Conservation (phyloP, 1,140 invertebrate genomes). For the Penaeus chinensis region DNA sequence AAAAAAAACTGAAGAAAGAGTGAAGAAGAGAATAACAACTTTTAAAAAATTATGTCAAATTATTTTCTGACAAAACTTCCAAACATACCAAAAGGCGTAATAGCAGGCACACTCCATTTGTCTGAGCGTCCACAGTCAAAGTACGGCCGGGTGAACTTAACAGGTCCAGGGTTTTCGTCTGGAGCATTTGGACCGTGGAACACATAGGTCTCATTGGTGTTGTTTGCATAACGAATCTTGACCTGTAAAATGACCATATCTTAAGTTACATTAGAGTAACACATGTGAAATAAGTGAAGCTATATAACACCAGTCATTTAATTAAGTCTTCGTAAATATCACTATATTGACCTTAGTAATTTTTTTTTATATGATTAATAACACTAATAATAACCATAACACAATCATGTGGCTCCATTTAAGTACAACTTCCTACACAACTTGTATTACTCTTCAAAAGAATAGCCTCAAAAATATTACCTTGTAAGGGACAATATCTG, state of each 20-base stretch:
- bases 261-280: too few relatives aligned
- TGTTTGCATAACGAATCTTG: conserved; percentile 92
- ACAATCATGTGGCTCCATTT: too few relatives aligned
- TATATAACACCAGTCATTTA: too few relatives aligned
- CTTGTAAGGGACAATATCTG: too few relatives aligned
- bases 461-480: too few relatives aligned
- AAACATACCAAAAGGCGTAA: conserved; percentile 81
- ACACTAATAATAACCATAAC: too few relatives aligned
- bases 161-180: conserved; percentile 88
- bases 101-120: conserved; percentile 94
- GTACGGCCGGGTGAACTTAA: conserved; percentile 93
- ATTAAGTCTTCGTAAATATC: too few relatives aligned
- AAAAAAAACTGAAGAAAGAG: neutral
- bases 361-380: too few relatives aligned
- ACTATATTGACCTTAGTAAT: too few relatives aligned
- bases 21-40: neutral
- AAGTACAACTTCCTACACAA: too few relatives aligned
- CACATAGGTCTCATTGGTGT: conserved; percentile 91
- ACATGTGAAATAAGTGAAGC: too few relatives aligned
- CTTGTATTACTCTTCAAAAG: too few relatives aligned
- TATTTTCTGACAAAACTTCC: neutral
- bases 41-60: neutral
- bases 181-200: conserved; percentile 88
- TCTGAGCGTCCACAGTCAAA: conserved; percentile 96
- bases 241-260: conserved; percentile 72